Conservation (phyloP, 2,113 vertebrate species). For the Thamnophis sirtalis region DNA sequence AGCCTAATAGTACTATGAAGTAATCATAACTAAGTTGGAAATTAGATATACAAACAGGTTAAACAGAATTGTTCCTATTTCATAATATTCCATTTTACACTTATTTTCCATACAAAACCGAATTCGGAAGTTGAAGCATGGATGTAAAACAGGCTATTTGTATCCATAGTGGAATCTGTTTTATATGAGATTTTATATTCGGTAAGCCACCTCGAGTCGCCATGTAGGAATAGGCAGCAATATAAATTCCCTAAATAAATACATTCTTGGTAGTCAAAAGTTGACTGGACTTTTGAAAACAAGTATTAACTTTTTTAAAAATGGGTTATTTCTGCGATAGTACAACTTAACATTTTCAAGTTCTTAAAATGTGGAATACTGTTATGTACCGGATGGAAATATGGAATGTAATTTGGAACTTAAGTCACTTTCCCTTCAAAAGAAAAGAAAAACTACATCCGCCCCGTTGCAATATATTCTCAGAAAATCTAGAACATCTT, state of each 20-base stretch:
- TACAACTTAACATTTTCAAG: neutral
- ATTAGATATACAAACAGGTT: neutral
- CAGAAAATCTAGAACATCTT: neutral
- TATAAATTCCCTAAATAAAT: too few species aligned
- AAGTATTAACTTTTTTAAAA: neutral
- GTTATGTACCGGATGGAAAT: neutral
- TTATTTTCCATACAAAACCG: neutral
- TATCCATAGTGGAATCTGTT: neutral
- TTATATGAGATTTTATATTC: too few species aligned
- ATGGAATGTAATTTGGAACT: neutral
- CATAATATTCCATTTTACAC: conserved; percentile 1
- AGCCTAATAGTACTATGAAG: neutral
- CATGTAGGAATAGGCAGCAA: too few species aligned
- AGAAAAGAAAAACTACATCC: neutral
- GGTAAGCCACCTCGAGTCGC: too few species aligned
- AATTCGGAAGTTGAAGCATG: neutral
- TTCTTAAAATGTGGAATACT: neutral
- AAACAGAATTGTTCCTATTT: neutral
- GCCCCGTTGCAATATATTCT: neutral
- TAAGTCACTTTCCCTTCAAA: neutral
- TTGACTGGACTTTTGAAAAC: neutral
- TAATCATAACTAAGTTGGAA: neutral
- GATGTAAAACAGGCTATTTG: neutral
- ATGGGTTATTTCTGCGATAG: neutral
- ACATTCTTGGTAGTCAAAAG: neutral